phyloP scores from a whole-genome alignment of 2,797 vertebrate genomes.

The Macrochelys suwanniensis region DNA sequence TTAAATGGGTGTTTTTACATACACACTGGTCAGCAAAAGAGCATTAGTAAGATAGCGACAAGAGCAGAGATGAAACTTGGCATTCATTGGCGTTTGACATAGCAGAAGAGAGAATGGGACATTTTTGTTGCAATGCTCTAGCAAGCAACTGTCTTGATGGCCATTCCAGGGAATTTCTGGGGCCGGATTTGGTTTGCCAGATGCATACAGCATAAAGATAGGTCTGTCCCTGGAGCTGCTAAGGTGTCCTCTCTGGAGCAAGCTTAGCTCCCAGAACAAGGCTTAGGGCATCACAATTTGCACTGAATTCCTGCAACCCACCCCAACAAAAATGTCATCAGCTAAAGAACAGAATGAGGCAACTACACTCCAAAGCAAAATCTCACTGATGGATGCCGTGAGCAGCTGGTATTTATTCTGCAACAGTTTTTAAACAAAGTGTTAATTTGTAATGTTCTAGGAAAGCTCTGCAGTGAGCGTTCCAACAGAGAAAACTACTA shows the following conservation, averaged over 20 bases:
- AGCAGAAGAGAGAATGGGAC: not conserved
- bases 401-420: conserved; percentile 56
- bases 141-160: conserved; percentile 6
- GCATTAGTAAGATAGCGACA: not conserved
- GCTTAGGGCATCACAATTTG: not conserved
- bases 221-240: not conserved
- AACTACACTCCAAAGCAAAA: conserved; percentile 26
- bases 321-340: not conserved
- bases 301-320: not conserved
- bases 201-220: not conserved
- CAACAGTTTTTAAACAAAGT: conserved; percentile 61
- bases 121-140: conserved; percentile 23
- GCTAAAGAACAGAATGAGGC: not conserved
- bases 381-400: conserved; percentile 1
- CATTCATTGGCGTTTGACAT: not conserved
- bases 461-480: conserved; percentile 45
- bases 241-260: not conserved
- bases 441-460: conserved; percentile 58
- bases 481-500: conserved; percentile 42
- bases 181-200: not conserved
- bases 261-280: not conserved
- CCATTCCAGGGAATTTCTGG: conserved; percentile 44
- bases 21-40: conserved; percentile 34
- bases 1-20: not conserved
- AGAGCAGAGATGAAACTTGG: not conserved